Evolutionary conservation across 2,888 invertebrate genomes (phyloP), one percentile per base, ranked within the genome.

Genomic region (Ptycholaimellus sp.): DNA sequence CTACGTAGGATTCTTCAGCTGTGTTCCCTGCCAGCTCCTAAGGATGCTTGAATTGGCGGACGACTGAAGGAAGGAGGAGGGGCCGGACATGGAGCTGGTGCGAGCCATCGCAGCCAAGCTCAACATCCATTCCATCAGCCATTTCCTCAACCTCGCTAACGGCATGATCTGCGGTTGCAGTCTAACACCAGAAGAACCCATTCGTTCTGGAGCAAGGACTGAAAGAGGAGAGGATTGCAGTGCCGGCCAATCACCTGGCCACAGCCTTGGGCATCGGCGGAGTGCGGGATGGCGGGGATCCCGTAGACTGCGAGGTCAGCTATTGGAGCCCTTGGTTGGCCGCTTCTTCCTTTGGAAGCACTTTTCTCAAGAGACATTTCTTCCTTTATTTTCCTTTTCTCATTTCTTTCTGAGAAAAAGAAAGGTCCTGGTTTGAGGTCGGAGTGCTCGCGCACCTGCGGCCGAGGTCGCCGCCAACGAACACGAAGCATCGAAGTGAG

Each of bases 391-490:
- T n/a, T n/a, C n/a, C n/a, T n/a, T n/a, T n/a, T n/a, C n/a, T n/a
- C n/a, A n/a, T n/a, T n/a, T n/a, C n/a, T n/a, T n/a, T n/a, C n/a
- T n/a, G n/a, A n/a, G n/a, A n/a, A n/a, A n/a, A n/a, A n/a, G n/a
- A n/a, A n/a, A n/a, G n/a, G n/a, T n/a, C n/a, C n/a, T n/a, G n/a
- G n/a, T n/a, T n/a, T n/a, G n/a, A n/a, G n/a, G n/a, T n/a, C 73
- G 27, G 63, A 69, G 14, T 85, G 83, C 57, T 59, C 80, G 2
- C 78, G 76, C 32, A 69, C 71, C 21, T 87, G 85, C 62, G 85
- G 83, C 41, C 75, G 76, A 63, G 85, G 85, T 33, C 49, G 50
- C 36, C 47, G 50, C 20, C 45, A 45, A 19, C 40, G 56, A 22
- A 51, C 46, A 3, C 37, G 54, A 22, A 40, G 44, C 13, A 48